Percentiles rank a stretch among this genome's conserved stretches.
Conservation (phyloP, 1,140 invertebrate genomes). For the Drosophila rhopaloa region DNA sequence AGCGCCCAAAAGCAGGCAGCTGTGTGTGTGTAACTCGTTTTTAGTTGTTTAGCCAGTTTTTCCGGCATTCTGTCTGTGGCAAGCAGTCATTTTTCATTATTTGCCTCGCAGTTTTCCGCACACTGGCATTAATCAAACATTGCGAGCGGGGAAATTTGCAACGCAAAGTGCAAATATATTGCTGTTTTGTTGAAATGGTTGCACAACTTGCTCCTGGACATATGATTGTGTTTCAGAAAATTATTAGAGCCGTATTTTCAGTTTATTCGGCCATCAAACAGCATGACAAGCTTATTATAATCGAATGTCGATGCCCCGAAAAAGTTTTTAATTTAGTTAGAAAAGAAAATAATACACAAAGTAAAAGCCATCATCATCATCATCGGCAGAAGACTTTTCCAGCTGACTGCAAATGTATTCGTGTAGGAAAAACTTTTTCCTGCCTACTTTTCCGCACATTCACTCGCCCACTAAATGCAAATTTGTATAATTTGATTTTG, state of each 20-base stretch:
- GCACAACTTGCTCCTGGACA: conserved; percentile 4
- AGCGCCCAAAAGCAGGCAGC: conserved; percentile 68
- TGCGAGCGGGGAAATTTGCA: conserved; percentile 24
- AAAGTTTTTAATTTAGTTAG: conserved; percentile 77
- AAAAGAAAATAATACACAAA: conserved; percentile 69
- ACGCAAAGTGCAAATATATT: conserved; percentile 14
- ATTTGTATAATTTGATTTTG: conserved; percentile 75
- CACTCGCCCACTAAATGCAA: conserved; percentile 67
- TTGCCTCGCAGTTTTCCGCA: conserved; percentile 59
- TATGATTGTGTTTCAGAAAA: background rate
- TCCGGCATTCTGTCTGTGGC: conserved; percentile 5
- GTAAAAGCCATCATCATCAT: conserved; percentile 37
- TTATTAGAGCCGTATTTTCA: conserved; percentile 3
- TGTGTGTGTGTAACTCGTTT: conserved; percentile 35
- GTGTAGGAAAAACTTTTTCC: conserved; percentile 62
- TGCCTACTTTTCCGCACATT: conserved; percentile 66
- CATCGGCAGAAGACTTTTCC: conserved; percentile 29
- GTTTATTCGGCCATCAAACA: conserved; percentile 17
- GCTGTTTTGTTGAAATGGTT: background rate
- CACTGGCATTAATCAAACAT: conserved; percentile 71
- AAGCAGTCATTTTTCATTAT: conserved; percentile 75
- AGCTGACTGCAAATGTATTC: conserved; percentile 53
- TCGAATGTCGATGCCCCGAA: conserved; percentile 30
- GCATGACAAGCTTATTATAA: conserved; percentile 71
- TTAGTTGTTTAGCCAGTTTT: conserved; percentile 61